Evolutionary conservation across 2,888 invertebrate species (phyloP), one percentile per base, ranked within the genome.

Genomic region (Notodonta ziczac): DNA sequence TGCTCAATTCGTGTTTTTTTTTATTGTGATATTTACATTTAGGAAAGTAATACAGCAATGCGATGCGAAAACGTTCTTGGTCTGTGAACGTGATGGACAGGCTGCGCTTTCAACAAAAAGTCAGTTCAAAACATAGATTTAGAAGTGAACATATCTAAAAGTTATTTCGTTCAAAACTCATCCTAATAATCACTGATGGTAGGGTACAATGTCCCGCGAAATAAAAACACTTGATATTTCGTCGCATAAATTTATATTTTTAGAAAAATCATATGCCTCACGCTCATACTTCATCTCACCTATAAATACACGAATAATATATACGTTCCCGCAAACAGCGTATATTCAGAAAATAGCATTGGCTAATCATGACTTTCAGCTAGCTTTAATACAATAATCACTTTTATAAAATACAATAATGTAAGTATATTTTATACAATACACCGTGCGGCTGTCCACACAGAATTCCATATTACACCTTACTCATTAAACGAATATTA

Each of bases 321-420:
- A 83, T 88, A 87, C 83, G 82, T 84, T 78, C 81, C 76, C 85
- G 88, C 91, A 87, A 87, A 89, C 85, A 85, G 90, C 88, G 90
- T 87, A 88, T 88, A 89, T 90, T 90, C 88, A 88, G 88, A 91
- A 91, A 91, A 91, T 92, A 93, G 92, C 92, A 92, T 93, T 90
- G 88, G 90, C 92, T 92, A 91, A 90, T 89, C 85, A 88, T 83
- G 88, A 90, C 86, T 91, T 89, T 91, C 86, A 91, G 91, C 91
- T 93, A 93, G 91, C 89, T 87, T 85, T 88, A 82, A 87, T 84
- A 82, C 82, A 75, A n/a, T 67, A 67, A 58, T 75, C 76, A 70
- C 68, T 90, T 91, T 90, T 82, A 78, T 83, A 85, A 84, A 86
- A 86, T 88, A 88, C 82, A 85, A 87, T 86, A 87, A 85, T 86